phyloP scores from a whole-genome alignment of 2,797 vertebrate species.

The Diglossa cyanea region DNA sequence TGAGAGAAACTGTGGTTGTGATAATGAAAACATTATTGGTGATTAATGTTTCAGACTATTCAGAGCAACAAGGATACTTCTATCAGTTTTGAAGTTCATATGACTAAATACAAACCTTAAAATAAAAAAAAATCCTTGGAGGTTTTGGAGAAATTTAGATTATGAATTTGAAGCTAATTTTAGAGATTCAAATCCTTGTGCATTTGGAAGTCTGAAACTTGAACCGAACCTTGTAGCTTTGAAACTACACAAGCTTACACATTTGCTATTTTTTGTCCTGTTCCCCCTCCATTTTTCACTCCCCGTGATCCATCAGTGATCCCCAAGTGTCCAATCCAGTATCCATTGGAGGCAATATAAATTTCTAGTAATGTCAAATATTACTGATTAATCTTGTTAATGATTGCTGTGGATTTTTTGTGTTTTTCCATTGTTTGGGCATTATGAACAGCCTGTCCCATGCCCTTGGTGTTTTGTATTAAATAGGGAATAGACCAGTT shows the following conservation, averaged over 20 bases:
- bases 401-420: neutral
- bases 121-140: neutral
- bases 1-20: neutral
- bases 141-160: neutral
- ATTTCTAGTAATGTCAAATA: neutral
- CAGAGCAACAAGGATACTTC: neutral
- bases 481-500: neutral
- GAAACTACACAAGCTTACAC: neutral
- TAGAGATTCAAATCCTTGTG: neutral
- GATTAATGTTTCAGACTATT: neutral
- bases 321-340: neutral
- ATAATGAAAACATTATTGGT: neutral
- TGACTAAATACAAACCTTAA: neutral
- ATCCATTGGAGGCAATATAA: neutral
- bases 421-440: neutral
- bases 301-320: neutral
- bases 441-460: neutral
- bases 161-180: neutral
- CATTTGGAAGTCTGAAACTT: neutral
- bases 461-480: neutral
- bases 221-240: neutral
- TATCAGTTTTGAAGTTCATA: neutral
- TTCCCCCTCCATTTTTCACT: fast-evolving
- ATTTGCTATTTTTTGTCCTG: neutral
- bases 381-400: neutral